These are phyloP conservation scores for Corythornis cristatus DNA, from an alignment of 2,113 vertebrate genomes.

Conservation along the genomic window DNA sequence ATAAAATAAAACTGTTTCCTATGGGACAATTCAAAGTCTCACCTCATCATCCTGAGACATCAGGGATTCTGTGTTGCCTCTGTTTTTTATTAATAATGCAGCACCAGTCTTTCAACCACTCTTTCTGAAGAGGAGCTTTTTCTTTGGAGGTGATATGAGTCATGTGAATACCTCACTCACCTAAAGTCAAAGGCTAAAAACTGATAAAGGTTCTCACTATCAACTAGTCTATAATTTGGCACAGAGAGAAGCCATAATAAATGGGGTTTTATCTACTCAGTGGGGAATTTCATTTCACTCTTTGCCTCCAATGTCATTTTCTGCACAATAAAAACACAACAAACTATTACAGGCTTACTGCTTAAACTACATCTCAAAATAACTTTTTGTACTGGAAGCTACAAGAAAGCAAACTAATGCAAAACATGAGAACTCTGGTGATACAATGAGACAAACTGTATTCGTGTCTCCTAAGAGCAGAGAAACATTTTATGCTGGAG, in stretches of 20 bases:
- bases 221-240: conserved; percentile 47
- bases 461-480: neutral
- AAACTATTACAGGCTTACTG: neutral
- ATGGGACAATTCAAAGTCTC: conserved; percentile 46
- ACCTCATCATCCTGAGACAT: conserved; percentile 64
- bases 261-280: conserved; percentile 31
- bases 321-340: neutral
- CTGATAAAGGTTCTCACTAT: conserved; percentile 24
- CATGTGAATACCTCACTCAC: conserved; percentile 39
- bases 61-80: conserved; percentile 29
- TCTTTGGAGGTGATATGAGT: neutral
- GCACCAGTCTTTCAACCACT: conserved; percentile 37
- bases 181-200: conserved; percentile 45
- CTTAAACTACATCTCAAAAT: neutral
- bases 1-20: conserved; percentile 48
- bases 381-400: neutral
- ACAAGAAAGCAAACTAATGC: neutral
- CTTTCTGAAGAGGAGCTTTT: conserved; percentile 14
- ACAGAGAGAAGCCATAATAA: conserved; percentile 41
- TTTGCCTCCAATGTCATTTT: conserved; percentile 1
- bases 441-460: neutral
- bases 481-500: neutral
- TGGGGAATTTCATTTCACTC: conserved; percentile 27
- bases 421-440: neutral
- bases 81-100: conserved; percentile 54